Conservation (phyloP, 2,113 vertebrate genomes). For the Phalacrocorax carbo region DNA sequence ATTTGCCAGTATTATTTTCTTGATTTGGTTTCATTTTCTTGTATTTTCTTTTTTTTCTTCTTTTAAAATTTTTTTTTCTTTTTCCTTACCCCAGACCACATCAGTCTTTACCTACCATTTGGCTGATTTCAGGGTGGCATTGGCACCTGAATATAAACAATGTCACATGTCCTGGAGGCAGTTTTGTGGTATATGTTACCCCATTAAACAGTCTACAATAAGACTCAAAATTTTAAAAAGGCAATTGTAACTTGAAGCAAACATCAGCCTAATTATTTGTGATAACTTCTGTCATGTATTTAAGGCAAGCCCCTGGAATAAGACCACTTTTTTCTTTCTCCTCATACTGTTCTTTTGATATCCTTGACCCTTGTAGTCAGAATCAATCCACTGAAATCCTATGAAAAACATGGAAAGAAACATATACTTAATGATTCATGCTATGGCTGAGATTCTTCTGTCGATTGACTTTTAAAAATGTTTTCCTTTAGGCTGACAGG, state of each 20-base stretch:
- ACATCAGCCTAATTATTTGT: constrained; percentile 79
- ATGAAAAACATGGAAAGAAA: background rate
- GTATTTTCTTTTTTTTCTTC: background rate
- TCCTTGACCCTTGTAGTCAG: background rate
- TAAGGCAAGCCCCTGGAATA: constrained; percentile 66
- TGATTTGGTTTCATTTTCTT: background rate
- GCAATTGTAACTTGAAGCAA: constrained; percentile 71
- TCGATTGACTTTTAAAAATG: background rate
- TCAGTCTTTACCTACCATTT: background rate
- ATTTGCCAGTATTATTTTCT: background rate
- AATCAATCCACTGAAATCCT: constrained; percentile 1
- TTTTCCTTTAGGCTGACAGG: background rate
- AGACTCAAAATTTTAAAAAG: constrained; percentile 67
- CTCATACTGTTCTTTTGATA: constrained; percentile 20
- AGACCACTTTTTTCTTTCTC: background rate
- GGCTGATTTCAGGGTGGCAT: background rate
- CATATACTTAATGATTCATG: background rate
- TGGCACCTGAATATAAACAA: constrained; percentile 41
- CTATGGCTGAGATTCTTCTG: background rate
- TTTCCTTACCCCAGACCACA: background rate
- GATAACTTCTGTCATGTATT: constrained; percentile 75
- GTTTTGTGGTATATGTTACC: constrained; percentile 40
- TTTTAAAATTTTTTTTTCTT: too few species aligned
- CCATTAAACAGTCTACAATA: constrained; percentile 32
- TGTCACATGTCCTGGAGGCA: background rate